Evolutionary conservation across 2,113 vertebrate species (phyloP).

Genomic region (Laticauda laticaudata): DNA sequence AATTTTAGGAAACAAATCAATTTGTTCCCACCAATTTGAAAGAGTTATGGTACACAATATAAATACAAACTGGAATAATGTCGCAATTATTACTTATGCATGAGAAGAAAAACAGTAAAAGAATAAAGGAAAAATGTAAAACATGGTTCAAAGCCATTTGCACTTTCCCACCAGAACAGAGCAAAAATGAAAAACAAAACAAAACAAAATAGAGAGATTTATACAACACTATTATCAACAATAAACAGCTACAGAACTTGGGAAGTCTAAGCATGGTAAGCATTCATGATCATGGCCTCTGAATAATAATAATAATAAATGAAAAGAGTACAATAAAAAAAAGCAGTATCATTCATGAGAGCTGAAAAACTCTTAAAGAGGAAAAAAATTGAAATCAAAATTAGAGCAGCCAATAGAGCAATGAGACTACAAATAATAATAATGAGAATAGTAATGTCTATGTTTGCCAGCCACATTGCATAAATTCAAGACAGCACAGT

Average conservation of each 20-base stretch:
- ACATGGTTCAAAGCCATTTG: constrained; percentile 70
- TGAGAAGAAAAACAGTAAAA: constrained; percentile 73
- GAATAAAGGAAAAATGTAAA: constrained; percentile 71
- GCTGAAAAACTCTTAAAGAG: constrained; percentile 55
- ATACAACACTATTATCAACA: constrained; percentile 71
- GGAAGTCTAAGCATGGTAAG: constrained; percentile 74
- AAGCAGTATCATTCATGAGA: constrained; percentile 67
- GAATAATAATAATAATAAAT: constrained; percentile 26
- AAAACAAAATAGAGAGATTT: constrained; percentile 69
- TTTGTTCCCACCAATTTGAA: constrained; percentile 63
- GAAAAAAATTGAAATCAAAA: constrained; percentile 57
- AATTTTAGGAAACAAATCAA: constrained; percentile 51
- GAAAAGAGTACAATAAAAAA: constrained; percentile 63
- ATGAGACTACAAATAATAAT: constrained; percentile 72
- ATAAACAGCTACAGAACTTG: constrained; percentile 73
- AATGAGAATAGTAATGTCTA: constrained; percentile 61
- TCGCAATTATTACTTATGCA: constrained; percentile 68
- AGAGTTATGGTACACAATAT: constrained; percentile 61
- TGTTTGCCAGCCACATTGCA: constrained; percentile 87
- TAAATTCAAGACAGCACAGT: constrained; percentile 75
- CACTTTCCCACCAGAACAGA: constrained; percentile 73
- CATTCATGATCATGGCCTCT: constrained; percentile 73
- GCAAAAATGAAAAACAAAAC: constrained; percentile 50
- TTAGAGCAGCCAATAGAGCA: constrained; percentile 70
- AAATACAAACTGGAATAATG: constrained; percentile 55